Conservation (phyloP, 2,888 invertebrate species). For the Pteria penguin region DNA sequence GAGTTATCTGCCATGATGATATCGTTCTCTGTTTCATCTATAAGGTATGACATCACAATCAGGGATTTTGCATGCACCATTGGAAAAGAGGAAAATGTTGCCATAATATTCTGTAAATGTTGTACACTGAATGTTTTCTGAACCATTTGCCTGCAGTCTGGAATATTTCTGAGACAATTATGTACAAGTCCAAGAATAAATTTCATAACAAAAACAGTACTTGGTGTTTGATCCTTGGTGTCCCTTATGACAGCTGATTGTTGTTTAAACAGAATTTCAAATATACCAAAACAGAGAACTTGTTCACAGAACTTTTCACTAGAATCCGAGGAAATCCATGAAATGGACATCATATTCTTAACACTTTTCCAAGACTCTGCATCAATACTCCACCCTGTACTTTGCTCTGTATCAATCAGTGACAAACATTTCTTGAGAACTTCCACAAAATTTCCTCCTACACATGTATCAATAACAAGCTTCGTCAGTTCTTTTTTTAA, state of each 20-base stretch:
- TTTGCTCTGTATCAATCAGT: not conserved
- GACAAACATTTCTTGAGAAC: not conserved
- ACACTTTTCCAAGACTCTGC: constrained; percentile 53
- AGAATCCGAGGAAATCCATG: constrained; percentile 74
- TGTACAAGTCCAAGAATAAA: constrained; percentile 75
- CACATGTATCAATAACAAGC: not conserved
- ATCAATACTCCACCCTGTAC: not conserved
- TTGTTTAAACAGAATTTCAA: constrained; percentile 35
- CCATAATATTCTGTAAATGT: constrained; percentile 47
- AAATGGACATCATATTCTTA: constrained; percentile 62
- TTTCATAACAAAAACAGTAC: constrained; percentile 58
- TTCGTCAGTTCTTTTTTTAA: not conserved
- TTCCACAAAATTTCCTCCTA: not conserved
- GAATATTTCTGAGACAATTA: constrained; percentile 70
- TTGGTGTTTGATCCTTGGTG: constrained; percentile 22
- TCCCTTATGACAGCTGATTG: too few species aligned
- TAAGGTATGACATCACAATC: constrained; percentile 74
- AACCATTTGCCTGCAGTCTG: constrained; percentile 55
- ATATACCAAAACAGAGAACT: constrained; percentile 48
- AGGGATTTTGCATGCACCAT: constrained; percentile 74
- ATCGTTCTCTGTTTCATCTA: constrained; percentile 73
- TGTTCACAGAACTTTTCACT: constrained; percentile 66
- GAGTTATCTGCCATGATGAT: constrained; percentile 69
- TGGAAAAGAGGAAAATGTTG: constrained; percentile 41
- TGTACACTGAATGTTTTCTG: constrained; percentile 58